These are phyloP conservation scores for Colistium nudipinnis DNA, from an alignment of 2,113 vertebrate species.

Conservation along the genomic window DNA sequence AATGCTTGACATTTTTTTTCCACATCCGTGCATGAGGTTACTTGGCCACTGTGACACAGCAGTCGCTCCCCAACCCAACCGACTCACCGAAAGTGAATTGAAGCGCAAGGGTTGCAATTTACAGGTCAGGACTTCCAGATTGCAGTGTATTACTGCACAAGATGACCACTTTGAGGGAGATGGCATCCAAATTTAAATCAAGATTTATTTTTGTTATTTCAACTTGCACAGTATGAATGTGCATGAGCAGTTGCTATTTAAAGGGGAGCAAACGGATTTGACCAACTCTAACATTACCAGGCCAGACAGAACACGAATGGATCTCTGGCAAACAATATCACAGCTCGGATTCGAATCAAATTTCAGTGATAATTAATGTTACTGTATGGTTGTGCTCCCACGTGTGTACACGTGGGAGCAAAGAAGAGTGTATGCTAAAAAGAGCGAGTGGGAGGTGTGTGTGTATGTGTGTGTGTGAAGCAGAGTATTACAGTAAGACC, in stretches of 20 bases:
- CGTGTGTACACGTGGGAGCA: neutral
- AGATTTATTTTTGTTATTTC: neutral
- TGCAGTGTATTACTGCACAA: too few species aligned
- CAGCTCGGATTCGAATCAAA: neutral
- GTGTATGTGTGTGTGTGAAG: slow-evolving; percentile 24
- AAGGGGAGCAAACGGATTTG: neutral
- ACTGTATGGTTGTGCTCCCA: neutral
- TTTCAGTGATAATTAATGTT: neutral
- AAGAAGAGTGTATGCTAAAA: neutral
- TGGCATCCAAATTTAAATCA: neutral
- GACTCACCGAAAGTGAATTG: too few species aligned
- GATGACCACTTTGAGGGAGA: too few species aligned
- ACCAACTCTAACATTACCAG: neutral
- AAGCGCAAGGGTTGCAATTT: too few species aligned
- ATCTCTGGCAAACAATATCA: neutral
- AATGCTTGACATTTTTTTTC: neutral
- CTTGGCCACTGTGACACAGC: too few species aligned
- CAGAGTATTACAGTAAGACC: slow-evolving; percentile 10
- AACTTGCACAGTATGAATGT: neutral
- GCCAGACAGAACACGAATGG: too few species aligned
- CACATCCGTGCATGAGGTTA: too few species aligned
- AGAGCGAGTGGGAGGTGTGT: slow-evolving; percentile 27
- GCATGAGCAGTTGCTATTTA: neutral
- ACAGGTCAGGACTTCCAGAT: neutral
- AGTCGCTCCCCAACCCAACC: too few species aligned